These are phyloP conservation scores for Charaxes varanes DNA, from an alignment of 1,140 invertebrate species.

Conservation along the genomic window DNA sequence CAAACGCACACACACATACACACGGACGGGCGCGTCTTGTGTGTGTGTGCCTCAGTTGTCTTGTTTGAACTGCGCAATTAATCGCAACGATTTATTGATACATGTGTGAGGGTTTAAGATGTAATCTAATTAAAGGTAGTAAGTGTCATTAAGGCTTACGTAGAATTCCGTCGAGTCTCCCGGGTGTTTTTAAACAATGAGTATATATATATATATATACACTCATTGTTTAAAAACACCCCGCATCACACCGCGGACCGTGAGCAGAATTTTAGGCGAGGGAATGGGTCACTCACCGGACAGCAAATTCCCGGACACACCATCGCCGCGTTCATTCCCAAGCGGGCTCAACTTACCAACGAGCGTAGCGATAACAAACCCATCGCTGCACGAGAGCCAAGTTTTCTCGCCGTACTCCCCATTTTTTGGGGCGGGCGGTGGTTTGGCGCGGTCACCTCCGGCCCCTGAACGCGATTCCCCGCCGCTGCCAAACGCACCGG, in stretches of 20 bases:
- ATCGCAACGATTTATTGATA: too few relatives aligned
- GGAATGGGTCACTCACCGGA: constrained; percentile 80
- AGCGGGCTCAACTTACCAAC: constrained; percentile 92
- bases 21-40: too few relatives aligned
- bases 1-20: too few relatives aligned
- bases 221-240: too few relatives aligned
- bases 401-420: constrained; percentile 93
- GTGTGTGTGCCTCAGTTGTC: too few relatives aligned
- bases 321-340: constrained; percentile 83
- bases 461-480: constrained; percentile 85
- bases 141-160: too few relatives aligned
- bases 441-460: constrained; percentile 74
- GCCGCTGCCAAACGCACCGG: constrained; percentile 85
- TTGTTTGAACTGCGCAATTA: too few relatives aligned
- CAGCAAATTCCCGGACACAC: constrained; percentile 75
- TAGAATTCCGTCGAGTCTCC: too few relatives aligned
- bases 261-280: constrained; percentile 89
- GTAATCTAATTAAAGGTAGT: too few relatives aligned
- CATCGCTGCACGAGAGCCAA: constrained; percentile 94
- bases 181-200: too few relatives aligned
- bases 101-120: too few relatives aligned
- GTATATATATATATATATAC: too few relatives aligned
- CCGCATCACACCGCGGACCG: constrained; percentile 93
- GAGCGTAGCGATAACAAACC: constrained; percentile 96
- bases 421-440: constrained; percentile 81